These are phyloP conservation scores for Glandiceps talaboti DNA, from an alignment of 53 echinoderm and acorn worm genomes.

Conservation along the genomic window DNA sequence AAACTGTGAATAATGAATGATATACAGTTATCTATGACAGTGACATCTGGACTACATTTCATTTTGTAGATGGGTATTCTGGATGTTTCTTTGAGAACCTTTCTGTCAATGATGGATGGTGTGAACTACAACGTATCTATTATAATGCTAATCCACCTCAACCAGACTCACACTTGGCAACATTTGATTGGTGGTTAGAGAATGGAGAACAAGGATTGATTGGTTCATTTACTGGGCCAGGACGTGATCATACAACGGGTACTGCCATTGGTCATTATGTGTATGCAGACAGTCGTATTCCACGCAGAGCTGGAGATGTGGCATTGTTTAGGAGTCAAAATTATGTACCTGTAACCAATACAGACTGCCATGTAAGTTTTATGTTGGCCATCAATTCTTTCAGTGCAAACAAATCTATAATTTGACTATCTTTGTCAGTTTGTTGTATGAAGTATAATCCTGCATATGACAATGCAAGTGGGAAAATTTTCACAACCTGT, in stretches of 20 bases:
- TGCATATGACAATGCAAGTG: no score
- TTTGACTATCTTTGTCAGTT: no score
- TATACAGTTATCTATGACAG: no score
- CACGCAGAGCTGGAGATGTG: constrained; percentile 10
- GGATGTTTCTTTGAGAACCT: neutral
- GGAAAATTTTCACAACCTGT: no score
- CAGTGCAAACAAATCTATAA: no score
- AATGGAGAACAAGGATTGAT: constrained; percentile 15
- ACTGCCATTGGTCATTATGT: constrained; percentile 25
- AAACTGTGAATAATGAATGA: no score
- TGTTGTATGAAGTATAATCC: no score
- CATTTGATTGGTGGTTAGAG: constrained; percentile 50
- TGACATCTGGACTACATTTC: no score
- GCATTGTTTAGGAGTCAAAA: constrained; percentile 38
- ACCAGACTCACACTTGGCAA: constrained; percentile 19
- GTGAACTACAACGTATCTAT: neutral
- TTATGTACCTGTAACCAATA: neutral
- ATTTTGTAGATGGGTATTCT: neutral
- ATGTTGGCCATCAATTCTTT: no score
- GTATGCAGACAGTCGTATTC: constrained; percentile 19
- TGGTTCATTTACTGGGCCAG: constrained; percentile 17
- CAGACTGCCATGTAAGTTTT: neutral
- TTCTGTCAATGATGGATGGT: neutral
- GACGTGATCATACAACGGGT: constrained; percentile 1
- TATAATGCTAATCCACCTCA: neutral